Conservation (phyloP, 2,113 vertebrate genomes). For the Bombycilla garrulus region DNA sequence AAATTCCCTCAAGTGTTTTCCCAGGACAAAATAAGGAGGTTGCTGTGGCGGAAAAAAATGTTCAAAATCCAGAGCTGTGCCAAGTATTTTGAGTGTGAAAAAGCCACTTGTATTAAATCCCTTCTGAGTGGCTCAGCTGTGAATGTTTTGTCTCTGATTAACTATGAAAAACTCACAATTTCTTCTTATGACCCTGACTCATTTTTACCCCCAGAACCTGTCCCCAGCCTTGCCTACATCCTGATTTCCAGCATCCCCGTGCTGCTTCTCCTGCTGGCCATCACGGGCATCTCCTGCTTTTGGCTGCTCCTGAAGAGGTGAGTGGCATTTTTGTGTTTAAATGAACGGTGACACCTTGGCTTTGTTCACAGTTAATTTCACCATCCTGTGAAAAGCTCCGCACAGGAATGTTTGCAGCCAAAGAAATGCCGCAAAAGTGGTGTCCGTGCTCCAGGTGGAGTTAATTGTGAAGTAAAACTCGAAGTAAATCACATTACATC, state of each 20-base stretch:
- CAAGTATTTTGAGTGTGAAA: neutral
- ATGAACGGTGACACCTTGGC: neutral
- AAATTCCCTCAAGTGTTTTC: neutral
- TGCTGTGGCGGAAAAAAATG: neutral
- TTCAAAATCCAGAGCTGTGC: neutral
- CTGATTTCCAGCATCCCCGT: conserved; percentile 80
- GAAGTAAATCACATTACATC: neutral
- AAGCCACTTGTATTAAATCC: neutral
- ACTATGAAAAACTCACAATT: accelerated
- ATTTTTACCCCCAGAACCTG: conserved; percentile 62
- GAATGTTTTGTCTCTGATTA: neutral
- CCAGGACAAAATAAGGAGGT: neutral
- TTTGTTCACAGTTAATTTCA: neutral
- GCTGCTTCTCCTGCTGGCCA: conserved; percentile 78
- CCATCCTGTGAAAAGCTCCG: neutral
- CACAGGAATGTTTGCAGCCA: neutral
- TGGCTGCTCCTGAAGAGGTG: conserved; percentile 80
- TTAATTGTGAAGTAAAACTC: neutral
- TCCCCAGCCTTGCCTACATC: conserved; percentile 78
- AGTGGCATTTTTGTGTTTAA: conserved; percentile 5
- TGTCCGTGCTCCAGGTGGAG: neutral
- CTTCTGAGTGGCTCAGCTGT: neutral
- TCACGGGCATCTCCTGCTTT: conserved; percentile 77
- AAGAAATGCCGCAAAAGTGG: neutral
- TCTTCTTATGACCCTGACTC: neutral